Conservation (phyloP, 2,888 invertebrate species). For the Nineta flava region DNA sequence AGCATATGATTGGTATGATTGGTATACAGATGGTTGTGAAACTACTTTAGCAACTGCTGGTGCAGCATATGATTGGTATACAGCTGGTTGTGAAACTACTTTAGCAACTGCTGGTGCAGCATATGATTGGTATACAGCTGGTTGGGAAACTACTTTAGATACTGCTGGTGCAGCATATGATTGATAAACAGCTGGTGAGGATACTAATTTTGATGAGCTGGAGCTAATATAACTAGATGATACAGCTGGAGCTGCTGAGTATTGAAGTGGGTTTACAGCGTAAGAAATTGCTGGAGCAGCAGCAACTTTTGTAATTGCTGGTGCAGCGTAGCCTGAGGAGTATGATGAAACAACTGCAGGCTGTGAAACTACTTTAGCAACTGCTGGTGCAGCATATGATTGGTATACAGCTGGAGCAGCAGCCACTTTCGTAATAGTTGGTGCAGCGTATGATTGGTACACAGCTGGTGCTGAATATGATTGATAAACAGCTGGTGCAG, state of each 20-base stretch:
- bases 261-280: constrained; percentile 18
- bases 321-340: constrained; percentile 8
- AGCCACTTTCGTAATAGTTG: constrained; percentile 5
- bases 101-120: constrained; percentile 20
- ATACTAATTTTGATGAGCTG: constrained; percentile 4
- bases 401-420: constrained; percentile 8
- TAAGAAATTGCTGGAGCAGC: constrained; percentile 16
- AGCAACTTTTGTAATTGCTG: constrained; percentile 10
- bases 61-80: constrained; percentile 14
- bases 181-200: constrained; percentile 13
- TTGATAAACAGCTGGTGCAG: constrained; percentile 9
- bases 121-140: constrained; percentile 9
- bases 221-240: constrained; percentile 20
- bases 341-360: constrained; percentile 6
- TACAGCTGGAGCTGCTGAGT: constrained; percentile 25
- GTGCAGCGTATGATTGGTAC: constrained; percentile 8
- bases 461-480: constrained; percentile 7
- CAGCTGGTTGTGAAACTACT: too few species aligned
- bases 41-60: constrained; percentile 21
- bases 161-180: constrained; percentile 4
- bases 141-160: constrained; percentile 4
- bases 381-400: constrained; percentile 9
- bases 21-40: constrained; percentile 20
- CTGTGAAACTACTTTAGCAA: constrained; percentile 5
- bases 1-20: constrained; percentile 7